Conservation (phyloP, 2,113 vertebrate genomes). For the Saccopteryx leptura region DNA sequence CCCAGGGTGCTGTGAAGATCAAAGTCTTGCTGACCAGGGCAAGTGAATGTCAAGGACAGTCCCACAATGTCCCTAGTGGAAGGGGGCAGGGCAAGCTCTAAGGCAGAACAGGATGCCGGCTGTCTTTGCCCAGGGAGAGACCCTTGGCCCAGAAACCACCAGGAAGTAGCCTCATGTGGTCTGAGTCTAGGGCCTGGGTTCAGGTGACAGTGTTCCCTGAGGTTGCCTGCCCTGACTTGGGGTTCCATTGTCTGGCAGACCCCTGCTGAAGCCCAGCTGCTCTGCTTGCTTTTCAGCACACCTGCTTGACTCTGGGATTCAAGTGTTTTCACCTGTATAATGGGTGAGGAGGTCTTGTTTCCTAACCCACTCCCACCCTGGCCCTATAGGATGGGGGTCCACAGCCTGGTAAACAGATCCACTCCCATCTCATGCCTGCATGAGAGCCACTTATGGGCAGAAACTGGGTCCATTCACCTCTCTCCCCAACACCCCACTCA, state of each 20-base stretch:
- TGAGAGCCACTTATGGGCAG: background rate
- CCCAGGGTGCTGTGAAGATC: background rate
- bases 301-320: background rate
- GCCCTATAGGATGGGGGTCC: background rate
- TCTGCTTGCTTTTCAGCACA: background rate
- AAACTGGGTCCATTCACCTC: background rate
- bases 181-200: background rate
- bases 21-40: background rate
- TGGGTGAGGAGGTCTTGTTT: background rate
- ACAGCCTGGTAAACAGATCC: background rate
- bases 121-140: background rate
- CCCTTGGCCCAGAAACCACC: slow-evolving; percentile 52
- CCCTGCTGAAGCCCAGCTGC: background rate
- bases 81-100: background rate
- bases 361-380: background rate
- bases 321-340: background rate
- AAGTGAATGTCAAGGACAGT: background rate
- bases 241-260: background rate
- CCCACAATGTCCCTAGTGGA: background rate
- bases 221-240: background rate
- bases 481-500: background rate
- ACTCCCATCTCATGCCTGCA: background rate
- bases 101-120: slow-evolving; percentile 2
- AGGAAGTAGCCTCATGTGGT: background rate
- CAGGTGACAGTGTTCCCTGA: background rate